Base-by-base conservation (phyloP, 2,888 invertebrate genomes). In the Thymelicus lineola region DNA sequence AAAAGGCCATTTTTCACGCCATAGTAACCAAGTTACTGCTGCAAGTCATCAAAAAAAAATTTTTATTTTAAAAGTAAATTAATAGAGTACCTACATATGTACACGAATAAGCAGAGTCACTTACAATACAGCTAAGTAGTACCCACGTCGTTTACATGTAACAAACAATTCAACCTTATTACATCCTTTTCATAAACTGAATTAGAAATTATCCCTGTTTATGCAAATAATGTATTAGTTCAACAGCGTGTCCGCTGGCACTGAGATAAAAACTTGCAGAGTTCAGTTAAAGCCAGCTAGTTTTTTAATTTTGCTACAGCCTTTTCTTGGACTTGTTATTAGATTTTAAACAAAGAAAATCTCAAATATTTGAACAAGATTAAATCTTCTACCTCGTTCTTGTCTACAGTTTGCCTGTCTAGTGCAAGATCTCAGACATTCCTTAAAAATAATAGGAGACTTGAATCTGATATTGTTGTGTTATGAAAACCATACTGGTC, bases 201-300 rank as follows among this genome's bases (percentile, higher is more conserved):
- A 61, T 67, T 61, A 67, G 45, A 67, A 67, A 61, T 67, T 55
- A 67, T 61, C 55, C 61, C 45, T 68, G 61, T 68, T 68, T 68
- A 62, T 20, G 17, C 55, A 55, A 57, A 61, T 36, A 57, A 57
- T 57, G 67, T 55, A 68, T 62, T 68, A 68, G 61, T 68, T 65
- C 61, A 45, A 45, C 42, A 14, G 46, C 61, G 67, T 57, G 68
- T 68, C 62, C 68, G 68, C 68, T 62, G 17, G 62, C 68, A 20
- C 45, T 35, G 68, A 48, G 62, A 48, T 68, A 62, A 62, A 55
- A 68, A 46, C 67, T 68, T 53, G 35, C 55, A 46, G 62, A 61
- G 61, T 68, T 61, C 61, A 45, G 45, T 55, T 48, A 61, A 61
- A 62, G 36, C 57, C 28, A 53, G 57, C 61, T 48, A 57, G 57